Percentiles rank a stretch among this genome's conserved stretches.
phyloP scores from a whole-genome alignment of 23 tunicate species.

The Pegea sp. region DNA sequence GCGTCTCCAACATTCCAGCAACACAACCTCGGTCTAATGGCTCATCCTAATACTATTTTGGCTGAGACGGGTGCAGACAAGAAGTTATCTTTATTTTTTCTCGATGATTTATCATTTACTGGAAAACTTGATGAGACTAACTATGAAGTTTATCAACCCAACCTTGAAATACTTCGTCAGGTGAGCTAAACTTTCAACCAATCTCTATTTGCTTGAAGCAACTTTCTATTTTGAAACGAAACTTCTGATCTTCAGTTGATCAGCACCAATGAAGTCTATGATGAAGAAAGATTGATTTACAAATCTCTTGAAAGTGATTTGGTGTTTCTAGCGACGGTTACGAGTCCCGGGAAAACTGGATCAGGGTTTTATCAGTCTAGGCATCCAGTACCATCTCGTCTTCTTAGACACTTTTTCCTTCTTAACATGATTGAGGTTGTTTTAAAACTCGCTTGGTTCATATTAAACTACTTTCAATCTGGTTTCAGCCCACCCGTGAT shows the following conservation, averaged over 20 bases:
- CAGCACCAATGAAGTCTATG: slow-evolving; percentile 22
- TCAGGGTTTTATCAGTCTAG: slow-evolving; percentile 17
- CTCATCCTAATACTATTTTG: slow-evolving; percentile 71
- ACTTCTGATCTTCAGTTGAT: no score
- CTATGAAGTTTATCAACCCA: slow-evolving; percentile 8
- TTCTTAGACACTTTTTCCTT: slow-evolving; percentile 31
- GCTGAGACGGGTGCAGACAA: slow-evolving; percentile 15
- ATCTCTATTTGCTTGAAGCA: neutral
- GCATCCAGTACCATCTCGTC: slow-evolving; percentile 23
- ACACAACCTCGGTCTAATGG: slow-evolving; percentile 83
- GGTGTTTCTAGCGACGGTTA: slow-evolving; percentile 33
- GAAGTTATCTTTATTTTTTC: slow-evolving; percentile 18
- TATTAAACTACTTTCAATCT: neutral
- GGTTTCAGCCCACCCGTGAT: slow-evolving; percentile 36
- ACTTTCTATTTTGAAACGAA: neutral
- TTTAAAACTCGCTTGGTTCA: neutral
- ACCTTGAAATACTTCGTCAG: slow-evolving; percentile 58
- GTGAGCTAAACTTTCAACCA: slow-evolving; percentile 7
- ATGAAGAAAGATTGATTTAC: slow-evolving; percentile 28
- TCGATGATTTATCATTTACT: slow-evolving; percentile 50
- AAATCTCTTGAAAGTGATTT: slow-evolving; percentile 51
- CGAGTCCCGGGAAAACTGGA: slow-evolving; percentile 35
- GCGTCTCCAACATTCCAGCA: slow-evolving; percentile 37
- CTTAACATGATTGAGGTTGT: slow-evolving; percentile 34
- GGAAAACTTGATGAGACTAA: neutral